Base-by-base conservation (phyloP, 2,888 invertebrate species). In the Ametastegia equiseti region DNA sequence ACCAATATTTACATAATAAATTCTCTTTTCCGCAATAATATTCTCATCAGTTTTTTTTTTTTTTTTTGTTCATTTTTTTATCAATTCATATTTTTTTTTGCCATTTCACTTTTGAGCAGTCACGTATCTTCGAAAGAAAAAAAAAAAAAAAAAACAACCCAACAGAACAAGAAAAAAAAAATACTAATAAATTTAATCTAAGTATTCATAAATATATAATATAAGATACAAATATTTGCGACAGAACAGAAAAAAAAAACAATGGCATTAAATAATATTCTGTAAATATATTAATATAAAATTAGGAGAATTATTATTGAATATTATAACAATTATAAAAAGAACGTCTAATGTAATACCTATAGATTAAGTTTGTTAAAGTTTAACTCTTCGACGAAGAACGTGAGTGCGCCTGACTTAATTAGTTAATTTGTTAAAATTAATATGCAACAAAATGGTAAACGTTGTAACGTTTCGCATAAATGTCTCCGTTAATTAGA, bases 1-100 rank as follows among this genome's bases (percentile, higher is more conserved):
- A 88, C 87, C 88, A 87, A 87, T 88, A 88, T 89, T 87, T 88
- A 88, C 88, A 89, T 81, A 87, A 87, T 84, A 86, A 83, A 86
- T 87, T 86, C 87, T 87, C 85, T 85, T 83, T 65, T 82, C 82
- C 77, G 39, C 71, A 80, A 78, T 57, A 36, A 50, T 42, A 60
- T 60, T 81, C 42, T 71, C 15, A 71, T 23, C 47, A 45, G 27
- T 75, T 54, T 75, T 65, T 33, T 4, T 83, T 80, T 73, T 36
- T 54, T 23, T 77, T 19, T 39, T 36, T 67, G 39, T 57, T n/a
- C 63, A 78, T 54, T 75, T 73, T 23, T 54, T 50, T 54, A 71
- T 39, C 19, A 9, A n/a, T 50, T 57, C 36, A 19, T 60, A 45
- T 45, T n/a, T 47, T 69, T 82, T 81, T 77, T 81, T 30, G 77